These are phyloP conservation scores for Anastatus disparis DNA, from an alignment of 1,140 invertebrate genomes.

Conservation along the genomic window DNA sequence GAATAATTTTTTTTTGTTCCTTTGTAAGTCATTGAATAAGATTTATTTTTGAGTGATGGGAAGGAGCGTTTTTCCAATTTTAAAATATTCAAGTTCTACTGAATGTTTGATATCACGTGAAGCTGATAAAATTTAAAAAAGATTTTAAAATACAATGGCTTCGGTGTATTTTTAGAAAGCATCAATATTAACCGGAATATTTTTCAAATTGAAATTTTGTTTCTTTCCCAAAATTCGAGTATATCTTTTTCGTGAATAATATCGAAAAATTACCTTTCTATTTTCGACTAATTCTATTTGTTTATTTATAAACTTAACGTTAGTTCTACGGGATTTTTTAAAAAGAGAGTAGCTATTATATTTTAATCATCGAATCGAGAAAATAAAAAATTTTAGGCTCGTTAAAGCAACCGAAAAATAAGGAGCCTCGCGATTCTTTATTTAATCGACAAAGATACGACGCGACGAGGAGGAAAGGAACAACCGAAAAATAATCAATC, in stretches of 20 bases:
- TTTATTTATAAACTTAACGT: neutral
- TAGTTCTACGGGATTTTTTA: slow-evolving; percentile 30
- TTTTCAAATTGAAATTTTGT: neutral
- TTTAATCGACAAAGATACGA: slow-evolving; percentile 21
- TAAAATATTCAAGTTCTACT: slow-evolving; percentile 11
- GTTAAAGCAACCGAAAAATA: neutral
- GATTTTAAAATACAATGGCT: neutral
- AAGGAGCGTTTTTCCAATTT: neutral
- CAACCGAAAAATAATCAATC: neutral
- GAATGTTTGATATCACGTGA: neutral
- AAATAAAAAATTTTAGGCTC: slow-evolving; percentile 4
- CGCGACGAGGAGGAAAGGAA: slow-evolving; percentile 21
- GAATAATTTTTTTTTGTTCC: neutral
- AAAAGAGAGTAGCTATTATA: slow-evolving; percentile 11
- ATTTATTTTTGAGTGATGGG: neutral
- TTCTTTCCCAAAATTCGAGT: too few relatives aligned
- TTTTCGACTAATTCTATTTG: neutral
- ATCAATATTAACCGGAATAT: neutral
- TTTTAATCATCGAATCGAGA: slow-evolving; percentile 17
- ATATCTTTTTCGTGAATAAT: too few relatives aligned
- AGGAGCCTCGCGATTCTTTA: slow-evolving; percentile 16
- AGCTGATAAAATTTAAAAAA: neutral
- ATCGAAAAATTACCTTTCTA: too few relatives aligned
- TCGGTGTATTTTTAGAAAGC: too few relatives aligned
- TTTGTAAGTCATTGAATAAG: too few relatives aligned